Conservation (phyloP, 2,113 vertebrate genomes). For the Pleuronectes platessa region DNA sequence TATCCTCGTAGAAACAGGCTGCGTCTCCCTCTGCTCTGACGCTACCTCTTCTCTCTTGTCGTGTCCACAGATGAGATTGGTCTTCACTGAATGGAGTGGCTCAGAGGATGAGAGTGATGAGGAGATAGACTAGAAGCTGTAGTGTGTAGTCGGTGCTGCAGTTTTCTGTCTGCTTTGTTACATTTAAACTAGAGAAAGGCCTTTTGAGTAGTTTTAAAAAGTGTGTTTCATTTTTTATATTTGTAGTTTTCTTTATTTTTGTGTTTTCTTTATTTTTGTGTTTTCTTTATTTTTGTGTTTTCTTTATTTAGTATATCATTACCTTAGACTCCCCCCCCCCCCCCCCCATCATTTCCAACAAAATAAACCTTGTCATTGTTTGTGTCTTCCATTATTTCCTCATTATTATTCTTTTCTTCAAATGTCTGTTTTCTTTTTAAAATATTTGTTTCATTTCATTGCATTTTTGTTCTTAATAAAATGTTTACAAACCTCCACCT, state of each 20-base stretch:
- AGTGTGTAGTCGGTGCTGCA: slow-evolving; percentile 23
- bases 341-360: neutral
- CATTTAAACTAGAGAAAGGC: slow-evolving; percentile 18
- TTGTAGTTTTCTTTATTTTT: neutral
- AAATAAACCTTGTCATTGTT: slow-evolving; percentile 4
- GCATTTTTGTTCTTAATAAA: slow-evolving; percentile 72
- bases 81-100: slow-evolving; percentile 86
- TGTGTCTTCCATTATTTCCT: neutral
- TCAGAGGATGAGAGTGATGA: slow-evolving; percentile 85
- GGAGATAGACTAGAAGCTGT: slow-evolving; percentile 77
- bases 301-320: neutral
- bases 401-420: neutral
- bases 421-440: neutral
- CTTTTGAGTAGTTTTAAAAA: neutral
- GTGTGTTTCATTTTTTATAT: neutral
- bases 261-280: neutral
- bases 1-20: neutral
- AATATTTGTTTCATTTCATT: slow-evolving; percentile 28
- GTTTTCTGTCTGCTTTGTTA: neutral
- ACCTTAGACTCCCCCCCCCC: neutral
- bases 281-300: neutral
- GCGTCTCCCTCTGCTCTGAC: slow-evolving; percentile 45
- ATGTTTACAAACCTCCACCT: slow-evolving; percentile 37
- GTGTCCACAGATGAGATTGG: slow-evolving; percentile 91
- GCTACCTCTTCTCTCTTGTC: slow-evolving; percentile 77